Base-by-base conservation (phyloP, 1,140 invertebrate genomes). In the Elymnias hypermnestra region DNA sequence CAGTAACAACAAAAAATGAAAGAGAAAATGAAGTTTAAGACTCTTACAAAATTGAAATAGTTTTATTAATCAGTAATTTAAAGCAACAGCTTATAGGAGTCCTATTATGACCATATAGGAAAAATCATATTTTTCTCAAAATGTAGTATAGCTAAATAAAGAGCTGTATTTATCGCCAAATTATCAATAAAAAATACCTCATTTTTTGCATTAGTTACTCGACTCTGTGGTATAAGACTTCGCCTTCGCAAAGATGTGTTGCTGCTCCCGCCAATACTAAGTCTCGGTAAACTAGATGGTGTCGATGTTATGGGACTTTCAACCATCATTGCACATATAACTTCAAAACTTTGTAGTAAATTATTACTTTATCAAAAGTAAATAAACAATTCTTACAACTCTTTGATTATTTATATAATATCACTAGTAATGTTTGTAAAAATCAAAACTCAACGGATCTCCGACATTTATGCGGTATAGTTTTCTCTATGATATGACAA, bases 201-300 rank as follows among this genome's bases (percentile, higher is more conserved):
- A 45, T 70, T 55, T 56, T 47, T 63, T 8, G 63, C 18, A 26
- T 50, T 59, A 26, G 57, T 40, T 33, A 65, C 29, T 29, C 65
- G 51, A 52, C 28, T 72, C 38, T 79, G 62, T 3, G 72, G 63
- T 41, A 82, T 72, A 14, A 82, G 58, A 63, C 72, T 82, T 37
- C 79, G 57, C 45, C 72, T 59, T 47, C 60, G 56, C 26, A 76
- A 54, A n/a, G 69, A 64, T 29, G 48, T 68, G 28, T 61, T 69
- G 41, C 57, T 65, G 43, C 73, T 81, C 68, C 75, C 81, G 77
- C 77, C 75, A 79, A 74, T 45, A 64, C 77, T 84, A 26, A 66
- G 28, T 33, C 77, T 68, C n/a, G 60, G 23, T 9, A 71, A 51
- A 22, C 13, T 37, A 9, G 39, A 57, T 7, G 72, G 59, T 23